Base-by-base conservation (phyloP, 1,140 invertebrate species). In the Carposina sasakii region DNA sequence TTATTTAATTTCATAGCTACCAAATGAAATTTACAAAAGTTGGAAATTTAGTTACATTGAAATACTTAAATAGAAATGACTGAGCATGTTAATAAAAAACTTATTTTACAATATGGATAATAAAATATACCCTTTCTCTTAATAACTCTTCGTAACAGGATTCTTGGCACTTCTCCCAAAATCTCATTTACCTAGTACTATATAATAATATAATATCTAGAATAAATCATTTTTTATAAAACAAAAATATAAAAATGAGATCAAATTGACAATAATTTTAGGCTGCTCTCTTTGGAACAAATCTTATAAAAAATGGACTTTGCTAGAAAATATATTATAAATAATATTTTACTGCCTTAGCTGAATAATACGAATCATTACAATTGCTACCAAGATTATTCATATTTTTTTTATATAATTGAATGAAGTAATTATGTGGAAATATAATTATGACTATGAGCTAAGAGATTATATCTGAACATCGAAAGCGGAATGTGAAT, bases 221-320 rank as follows among this genome's bases (percentile, higher is more conserved):
- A 77, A 71, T 75, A 79, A 76, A 81, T n/a, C 62, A 67, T 69
- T 74, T 70, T 69, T 58, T 55, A 75, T 68, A n/a, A 21, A 77
- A 77, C 56, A 77, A 77, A 70, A 68, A 74, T 73, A 71, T 68
- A 62, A 71, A 76, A 78, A 81, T 83, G 79, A 83, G 79, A 83
- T 83, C 79, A 83, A n/a, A 77, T 76, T 70, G 67, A 77, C 78
- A 69, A 71, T 67, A 76, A 71, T 63, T 83, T 83, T 83, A 74
- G 79, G 75, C 72, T 81, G 79, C 71, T 76, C 71, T 79, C 76
- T 83, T 83, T 83, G 79, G 79, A 81, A 81, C 74, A 82, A 76
- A 71, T n/a, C n/a, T 82, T 75, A 61, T 69, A 60, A 61, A 60
- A 64, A 65, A 71, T 52, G 65, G 57, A 67, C 58, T 56, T 67